These are phyloP conservation scores for Drosophila formosana DNA, from an alignment of 2,888 invertebrate species.

Conservation along the genomic window DNA sequence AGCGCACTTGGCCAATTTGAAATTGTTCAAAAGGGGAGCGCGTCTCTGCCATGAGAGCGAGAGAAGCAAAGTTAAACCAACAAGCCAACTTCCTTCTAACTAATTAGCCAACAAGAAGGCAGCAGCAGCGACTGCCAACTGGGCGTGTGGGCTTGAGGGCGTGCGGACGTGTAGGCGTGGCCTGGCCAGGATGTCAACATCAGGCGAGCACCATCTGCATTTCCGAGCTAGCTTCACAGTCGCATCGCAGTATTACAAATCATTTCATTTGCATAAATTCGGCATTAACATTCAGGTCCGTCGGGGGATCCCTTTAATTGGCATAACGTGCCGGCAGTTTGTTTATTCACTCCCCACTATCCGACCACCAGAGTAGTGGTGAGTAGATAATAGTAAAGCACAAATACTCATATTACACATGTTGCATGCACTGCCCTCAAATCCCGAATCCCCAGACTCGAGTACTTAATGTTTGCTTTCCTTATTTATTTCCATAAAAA, in stretches of 20 bases:
- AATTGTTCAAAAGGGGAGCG: slow-evolving; percentile 45
- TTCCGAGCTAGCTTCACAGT: slow-evolving; percentile 43
- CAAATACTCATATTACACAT: neutral
- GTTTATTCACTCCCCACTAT: slow-evolving; percentile 48
- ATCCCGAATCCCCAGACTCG: neutral
- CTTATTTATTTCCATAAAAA: no score
- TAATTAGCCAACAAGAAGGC: slow-evolving; percentile 50
- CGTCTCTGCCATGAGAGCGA: no score
- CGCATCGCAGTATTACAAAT: slow-evolving; percentile 60
- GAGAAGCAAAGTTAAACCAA: slow-evolving; percentile 52
- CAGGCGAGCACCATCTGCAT: slow-evolving; percentile 60
- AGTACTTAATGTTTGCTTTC: neutral
- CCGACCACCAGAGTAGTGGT: neutral
- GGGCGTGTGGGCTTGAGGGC: neutral
- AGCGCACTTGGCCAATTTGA: slow-evolving; percentile 62
- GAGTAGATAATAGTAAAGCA: neutral
- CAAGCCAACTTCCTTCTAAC: slow-evolving; percentile 63
- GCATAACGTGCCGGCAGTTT: slow-evolving; percentile 53
- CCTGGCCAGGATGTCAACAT: slow-evolving; percentile 60
- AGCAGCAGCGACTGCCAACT: neutral
- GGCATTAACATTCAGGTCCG: slow-evolving; percentile 53
- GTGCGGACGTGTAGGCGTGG: neutral
- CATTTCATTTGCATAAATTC: slow-evolving; percentile 68
- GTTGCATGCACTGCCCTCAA: neutral
- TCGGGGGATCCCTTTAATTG: slow-evolving; percentile 49